phyloP scores from a whole-genome alignment of 1,140 invertebrate genomes.

The Heliconius himera region DNA sequence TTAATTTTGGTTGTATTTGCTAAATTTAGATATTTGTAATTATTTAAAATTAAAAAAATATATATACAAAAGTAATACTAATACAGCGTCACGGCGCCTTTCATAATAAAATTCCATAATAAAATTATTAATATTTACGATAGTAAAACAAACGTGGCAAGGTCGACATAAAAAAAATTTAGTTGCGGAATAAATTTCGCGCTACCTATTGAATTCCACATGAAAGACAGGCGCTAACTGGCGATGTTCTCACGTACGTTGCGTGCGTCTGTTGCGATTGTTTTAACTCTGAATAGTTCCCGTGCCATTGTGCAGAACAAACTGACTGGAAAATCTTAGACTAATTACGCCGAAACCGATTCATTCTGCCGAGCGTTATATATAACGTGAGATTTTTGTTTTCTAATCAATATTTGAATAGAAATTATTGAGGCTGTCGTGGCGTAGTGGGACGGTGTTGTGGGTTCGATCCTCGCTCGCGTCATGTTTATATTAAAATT shows the following conservation, averaged over 20 bases:
- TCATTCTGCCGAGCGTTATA: slow-evolving; percentile 13
- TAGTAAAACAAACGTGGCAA: slow-evolving; percentile 20
- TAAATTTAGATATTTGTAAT: too few relatives aligned
- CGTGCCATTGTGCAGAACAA: slow-evolving; percentile 55
- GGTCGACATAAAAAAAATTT: slow-evolving; percentile 10
- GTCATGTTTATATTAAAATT: too few relatives aligned
- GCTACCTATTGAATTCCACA: slow-evolving; percentile 27
- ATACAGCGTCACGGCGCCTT: too few relatives aligned
- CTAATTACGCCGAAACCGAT: slow-evolving; percentile 49
- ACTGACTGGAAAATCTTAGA: slow-evolving; percentile 60
- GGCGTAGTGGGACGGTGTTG: too few relatives aligned
- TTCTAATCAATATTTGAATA: slow-evolving; percentile 5
- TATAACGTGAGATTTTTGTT: slow-evolving; percentile 13
- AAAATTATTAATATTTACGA: slow-evolving; percentile 19
- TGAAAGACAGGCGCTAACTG: slow-evolving; percentile 28
- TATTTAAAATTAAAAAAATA: too few relatives aligned
- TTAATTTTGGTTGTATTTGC: too few relatives aligned
- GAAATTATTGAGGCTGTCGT: background rate
- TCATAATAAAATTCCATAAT: slow-evolving; percentile 14
- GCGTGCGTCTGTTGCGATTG: slow-evolving; percentile 46
- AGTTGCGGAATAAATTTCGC: slow-evolving; percentile 18
- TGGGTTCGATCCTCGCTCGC: too few relatives aligned
- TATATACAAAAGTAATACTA: too few relatives aligned
- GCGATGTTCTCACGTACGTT: slow-evolving; percentile 49
- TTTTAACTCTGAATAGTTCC: slow-evolving; percentile 59